These are phyloP conservation scores for Staurois parvus DNA, from an alignment of 2,797 vertebrate genomes.

Conservation along the genomic window DNA sequence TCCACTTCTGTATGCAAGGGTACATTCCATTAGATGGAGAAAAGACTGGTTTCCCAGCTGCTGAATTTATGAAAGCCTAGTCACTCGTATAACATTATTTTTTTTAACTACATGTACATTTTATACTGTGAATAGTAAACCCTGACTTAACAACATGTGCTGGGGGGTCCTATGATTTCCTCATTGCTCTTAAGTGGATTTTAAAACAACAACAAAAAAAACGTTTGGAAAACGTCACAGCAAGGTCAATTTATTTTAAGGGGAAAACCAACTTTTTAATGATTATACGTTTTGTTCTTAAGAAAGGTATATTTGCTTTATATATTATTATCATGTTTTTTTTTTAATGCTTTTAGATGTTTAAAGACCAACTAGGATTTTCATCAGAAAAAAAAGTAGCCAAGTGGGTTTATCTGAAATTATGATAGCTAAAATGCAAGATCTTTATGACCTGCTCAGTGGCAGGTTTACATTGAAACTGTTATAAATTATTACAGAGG, in stretches of 20 bases:
- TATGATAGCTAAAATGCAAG: slow-evolving; percentile 77
- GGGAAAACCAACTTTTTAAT: neutral
- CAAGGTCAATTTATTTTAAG: slow-evolving; percentile 9
- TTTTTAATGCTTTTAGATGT: slow-evolving; percentile 66
- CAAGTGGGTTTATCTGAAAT: slow-evolving; percentile 78
- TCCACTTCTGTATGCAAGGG: slow-evolving; percentile 25
- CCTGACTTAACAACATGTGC: slow-evolving; percentile 59
- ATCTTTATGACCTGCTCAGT: slow-evolving; percentile 89
- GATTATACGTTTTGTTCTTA: neutral
- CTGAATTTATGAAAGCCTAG: slow-evolving; percentile 57
- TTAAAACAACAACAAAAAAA: slow-evolving; percentile 46
- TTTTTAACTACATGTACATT: slow-evolving; percentile 62
- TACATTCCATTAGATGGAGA: slow-evolving; percentile 35
- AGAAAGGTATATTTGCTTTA: slow-evolving; percentile 62
- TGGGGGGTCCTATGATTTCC: slow-evolving; percentile 53
- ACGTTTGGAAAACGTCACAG: neutral
- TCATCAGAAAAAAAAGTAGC: slow-evolving; percentile 67
- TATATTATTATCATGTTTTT: slow-evolving; percentile 59
- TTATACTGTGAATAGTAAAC: slow-evolving; percentile 60
- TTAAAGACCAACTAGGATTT: slow-evolving; percentile 69
- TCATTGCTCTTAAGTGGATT: slow-evolving; percentile 59
- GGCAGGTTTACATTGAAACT: slow-evolving; percentile 95
- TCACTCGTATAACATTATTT: slow-evolving; percentile 57
- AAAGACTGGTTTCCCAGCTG: slow-evolving; percentile 51
- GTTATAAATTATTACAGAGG: slow-evolving; percentile 94